These are phyloP conservation scores for Synergus gifuensis DNA, from an alignment of 2,888 invertebrate genomes.

Conservation along the genomic window DNA sequence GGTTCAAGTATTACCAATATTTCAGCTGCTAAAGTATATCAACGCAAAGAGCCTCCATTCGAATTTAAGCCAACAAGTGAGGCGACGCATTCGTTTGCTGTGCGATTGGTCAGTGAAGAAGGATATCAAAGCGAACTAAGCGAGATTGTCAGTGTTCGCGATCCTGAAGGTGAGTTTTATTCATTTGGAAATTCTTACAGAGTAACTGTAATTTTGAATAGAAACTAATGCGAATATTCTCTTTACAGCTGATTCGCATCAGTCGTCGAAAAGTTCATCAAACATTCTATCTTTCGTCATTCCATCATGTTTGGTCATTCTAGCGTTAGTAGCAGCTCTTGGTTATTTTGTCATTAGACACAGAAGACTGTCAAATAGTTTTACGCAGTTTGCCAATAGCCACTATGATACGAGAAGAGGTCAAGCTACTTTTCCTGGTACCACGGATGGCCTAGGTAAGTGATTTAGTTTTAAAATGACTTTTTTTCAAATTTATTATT, in stretches of 20 bases:
- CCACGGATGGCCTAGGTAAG: conserved; percentile 83
- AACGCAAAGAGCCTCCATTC: conserved; percentile 80
- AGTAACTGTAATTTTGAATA: conserved; percentile 70
- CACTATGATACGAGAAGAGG: conserved; percentile 93
- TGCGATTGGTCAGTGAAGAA: conserved; percentile 81
- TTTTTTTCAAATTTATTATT: background rate
- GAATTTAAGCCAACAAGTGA: conserved; percentile 79
- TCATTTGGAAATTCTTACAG: background rate
- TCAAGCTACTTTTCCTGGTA: conserved; percentile 89
- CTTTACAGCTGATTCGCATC: conserved; percentile 60
- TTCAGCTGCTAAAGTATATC: conserved; percentile 76
- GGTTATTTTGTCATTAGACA: conserved; percentile 84
- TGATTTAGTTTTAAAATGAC: conserved; percentile 48
- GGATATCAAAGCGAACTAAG: conserved; percentile 83
- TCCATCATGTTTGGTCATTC: conserved; percentile 80
- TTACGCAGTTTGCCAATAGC: conserved; percentile 89
- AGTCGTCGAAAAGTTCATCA: conserved; percentile 69
- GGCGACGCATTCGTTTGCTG: conserved; percentile 82
- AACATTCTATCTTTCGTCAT: conserved; percentile 79
- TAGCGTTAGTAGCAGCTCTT: conserved; percentile 81
- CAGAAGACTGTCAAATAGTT: conserved; percentile 86
- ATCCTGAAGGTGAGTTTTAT: conserved; percentile 70
- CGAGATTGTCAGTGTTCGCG: conserved; percentile 79
- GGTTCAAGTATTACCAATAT: conserved; percentile 79
- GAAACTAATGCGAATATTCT: conserved; percentile 50